Conservation (phyloP, 2,797 vertebrate species). For the Pangasius larnaudii region DNA sequence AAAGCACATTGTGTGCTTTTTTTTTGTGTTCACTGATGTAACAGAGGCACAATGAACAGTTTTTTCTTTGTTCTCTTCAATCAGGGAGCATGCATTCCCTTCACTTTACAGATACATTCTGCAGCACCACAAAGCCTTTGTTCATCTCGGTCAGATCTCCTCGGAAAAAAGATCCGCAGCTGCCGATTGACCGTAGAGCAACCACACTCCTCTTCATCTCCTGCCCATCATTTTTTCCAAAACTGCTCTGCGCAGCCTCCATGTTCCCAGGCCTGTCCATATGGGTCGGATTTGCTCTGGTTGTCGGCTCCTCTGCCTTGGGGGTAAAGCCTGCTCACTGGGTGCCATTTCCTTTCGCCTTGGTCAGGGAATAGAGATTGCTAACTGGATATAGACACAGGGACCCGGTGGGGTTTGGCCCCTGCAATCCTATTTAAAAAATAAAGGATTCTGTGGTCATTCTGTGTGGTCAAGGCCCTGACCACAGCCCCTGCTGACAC, state of each 20-base stretch:
- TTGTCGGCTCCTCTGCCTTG: slow-evolving; percentile 58
- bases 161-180: slow-evolving; percentile 60
- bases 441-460: slow-evolving; percentile 66
- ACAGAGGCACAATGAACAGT: background rate
- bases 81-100: slow-evolving; percentile 61
- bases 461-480: slow-evolving; percentile 60
- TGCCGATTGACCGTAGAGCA: slow-evolving; percentile 68
- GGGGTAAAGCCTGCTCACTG: slow-evolving; percentile 60
- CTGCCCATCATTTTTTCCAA: slow-evolving; percentile 64
- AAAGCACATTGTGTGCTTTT: background rate
- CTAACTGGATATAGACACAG: slow-evolving; percentile 72
- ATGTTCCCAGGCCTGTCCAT: slow-evolving; percentile 70
- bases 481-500: slow-evolving; percentile 76
- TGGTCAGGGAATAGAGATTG: slow-evolving; percentile 75
- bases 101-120: slow-evolving; percentile 65
- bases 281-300: slow-evolving; percentile 76
- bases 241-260: slow-evolving; percentile 53
- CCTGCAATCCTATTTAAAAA: slow-evolving; percentile 74
- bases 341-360: slow-evolving; percentile 64
- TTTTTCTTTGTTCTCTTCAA: slow-evolving; percentile 11
- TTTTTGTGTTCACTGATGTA: background rate
- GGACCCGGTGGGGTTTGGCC: slow-evolving; percentile 68
- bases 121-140: slow-evolving; percentile 68
- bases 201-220: slow-evolving; percentile 70
- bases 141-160: slow-evolving; percentile 67